These are phyloP conservation scores for Epirrhoe tristata DNA, from an alignment of 2,888 invertebrate species.

Conservation along the genomic window DNA sequence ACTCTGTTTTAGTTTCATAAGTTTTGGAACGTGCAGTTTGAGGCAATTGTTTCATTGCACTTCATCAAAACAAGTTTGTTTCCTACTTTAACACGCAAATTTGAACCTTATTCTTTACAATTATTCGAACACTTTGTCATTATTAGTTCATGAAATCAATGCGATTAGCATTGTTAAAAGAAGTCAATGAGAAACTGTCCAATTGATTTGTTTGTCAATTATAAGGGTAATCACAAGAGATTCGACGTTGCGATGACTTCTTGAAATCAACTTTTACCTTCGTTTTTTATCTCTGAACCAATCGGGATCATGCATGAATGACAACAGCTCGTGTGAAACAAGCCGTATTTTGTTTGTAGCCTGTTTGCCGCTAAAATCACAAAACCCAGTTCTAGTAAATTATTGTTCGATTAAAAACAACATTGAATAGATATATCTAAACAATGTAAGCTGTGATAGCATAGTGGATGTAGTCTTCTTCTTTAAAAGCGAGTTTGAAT, in stretches of 20 bases:
- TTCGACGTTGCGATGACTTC: not conserved
- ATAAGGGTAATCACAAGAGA: no score
- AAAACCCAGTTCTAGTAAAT: not conserved
- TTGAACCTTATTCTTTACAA: not conserved
- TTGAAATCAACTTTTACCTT: slow-evolving; percentile 4
- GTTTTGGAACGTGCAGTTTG: not conserved
- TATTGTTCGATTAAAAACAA: not conserved
- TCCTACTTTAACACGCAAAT: not conserved
- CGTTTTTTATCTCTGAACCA: slow-evolving; percentile 18
- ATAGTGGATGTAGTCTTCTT: not conserved
- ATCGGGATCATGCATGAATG: slow-evolving; percentile 5
- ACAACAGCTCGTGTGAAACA: slow-evolving; percentile 18
- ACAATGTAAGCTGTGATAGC: not conserved
- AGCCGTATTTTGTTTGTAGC: slow-evolving; percentile 5
- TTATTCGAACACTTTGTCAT: not conserved
- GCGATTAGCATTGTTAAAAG: no score
- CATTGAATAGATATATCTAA: not conserved
- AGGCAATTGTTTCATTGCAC: not conserved
- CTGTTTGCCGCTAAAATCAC: not conserved
- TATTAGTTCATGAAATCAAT: no score
- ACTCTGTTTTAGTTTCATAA: not conserved
- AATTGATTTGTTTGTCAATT: no score
- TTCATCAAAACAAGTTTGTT: not conserved
- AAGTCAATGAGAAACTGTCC: no score
- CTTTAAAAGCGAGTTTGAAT: not conserved